phyloP scores from a whole-genome alignment of 2,113 vertebrate species.

The Nipponia nippon region DNA sequence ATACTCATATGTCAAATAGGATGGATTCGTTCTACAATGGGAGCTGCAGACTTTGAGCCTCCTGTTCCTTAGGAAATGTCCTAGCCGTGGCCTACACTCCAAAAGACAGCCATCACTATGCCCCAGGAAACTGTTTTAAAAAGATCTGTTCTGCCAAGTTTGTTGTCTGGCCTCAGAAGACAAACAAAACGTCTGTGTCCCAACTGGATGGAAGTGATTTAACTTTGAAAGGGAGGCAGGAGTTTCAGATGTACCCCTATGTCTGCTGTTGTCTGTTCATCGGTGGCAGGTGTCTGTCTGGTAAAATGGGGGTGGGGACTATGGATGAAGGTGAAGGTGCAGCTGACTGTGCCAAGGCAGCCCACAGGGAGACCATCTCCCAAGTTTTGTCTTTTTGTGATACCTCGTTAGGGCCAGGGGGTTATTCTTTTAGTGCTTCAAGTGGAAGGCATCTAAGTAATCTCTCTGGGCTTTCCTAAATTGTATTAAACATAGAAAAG shows the following conservation, averaged over 20 bases:
- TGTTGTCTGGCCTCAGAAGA: background rate
- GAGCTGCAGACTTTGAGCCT: background rate
- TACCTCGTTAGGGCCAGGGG: background rate
- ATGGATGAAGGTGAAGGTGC: background rate
- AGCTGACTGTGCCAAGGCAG: background rate
- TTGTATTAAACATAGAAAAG: background rate
- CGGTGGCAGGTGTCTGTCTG: background rate
- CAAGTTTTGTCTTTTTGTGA: background rate
- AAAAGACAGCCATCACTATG: background rate
- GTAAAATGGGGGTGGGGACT: accelerated
- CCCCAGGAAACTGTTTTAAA: background rate
- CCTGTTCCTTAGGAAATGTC: background rate
- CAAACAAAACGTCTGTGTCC: background rate
- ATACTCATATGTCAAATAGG: background rate
- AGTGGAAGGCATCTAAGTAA: background rate
- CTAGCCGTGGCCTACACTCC: background rate
- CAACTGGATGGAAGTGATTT: background rate
- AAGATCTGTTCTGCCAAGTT: background rate
- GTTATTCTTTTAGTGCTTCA: background rate
- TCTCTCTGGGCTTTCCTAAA: background rate
- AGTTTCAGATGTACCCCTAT: background rate
- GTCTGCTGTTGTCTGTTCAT: background rate
- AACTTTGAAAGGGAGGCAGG: background rate
- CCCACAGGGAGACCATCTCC: background rate
- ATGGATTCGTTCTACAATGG: background rate